Conservation (phyloP, 2,797 vertebrate genomes). For the Euphonia xanthogaster region DNA sequence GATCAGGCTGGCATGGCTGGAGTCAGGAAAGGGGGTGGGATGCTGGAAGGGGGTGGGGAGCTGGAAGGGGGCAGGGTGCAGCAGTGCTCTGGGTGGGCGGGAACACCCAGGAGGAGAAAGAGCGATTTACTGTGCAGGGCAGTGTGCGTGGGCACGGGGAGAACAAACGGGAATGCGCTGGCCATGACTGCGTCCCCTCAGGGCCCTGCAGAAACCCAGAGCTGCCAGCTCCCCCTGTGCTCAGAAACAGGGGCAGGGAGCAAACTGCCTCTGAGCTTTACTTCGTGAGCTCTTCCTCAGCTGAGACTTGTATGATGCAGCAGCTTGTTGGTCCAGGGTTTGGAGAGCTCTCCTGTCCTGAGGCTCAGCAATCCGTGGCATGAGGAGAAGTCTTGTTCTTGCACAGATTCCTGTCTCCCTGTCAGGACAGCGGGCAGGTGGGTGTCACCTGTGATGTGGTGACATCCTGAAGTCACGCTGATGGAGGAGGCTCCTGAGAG, state of each 20-base stretch:
- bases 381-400: not conserved
- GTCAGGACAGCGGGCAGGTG: not conserved
- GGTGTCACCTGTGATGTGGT: fast-evolving
- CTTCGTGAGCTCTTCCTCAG: not conserved
- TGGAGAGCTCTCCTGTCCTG: not conserved
- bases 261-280: not conserved
- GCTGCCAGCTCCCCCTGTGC: not conserved
- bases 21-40: not conserved
- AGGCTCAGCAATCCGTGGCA: not conserved
- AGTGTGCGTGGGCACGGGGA: not conserved
- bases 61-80: not conserved
- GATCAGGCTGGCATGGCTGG: fast-evolving
- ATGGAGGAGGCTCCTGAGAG: not conserved
- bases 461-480: not conserved
- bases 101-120: not conserved
- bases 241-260: not conserved
- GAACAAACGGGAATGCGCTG: not conserved
- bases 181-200: not conserved
- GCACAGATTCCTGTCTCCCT: too few relatives aligned
- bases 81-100: fast-evolving
- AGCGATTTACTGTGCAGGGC: not conserved
- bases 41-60: not conserved
- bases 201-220: not conserved
- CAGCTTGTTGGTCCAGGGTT: not conserved
- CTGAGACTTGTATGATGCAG: fast-evolving